phyloP scores from a whole-genome alignment of 1,140 invertebrate genomes.

The Eumeta japonica region DNA sequence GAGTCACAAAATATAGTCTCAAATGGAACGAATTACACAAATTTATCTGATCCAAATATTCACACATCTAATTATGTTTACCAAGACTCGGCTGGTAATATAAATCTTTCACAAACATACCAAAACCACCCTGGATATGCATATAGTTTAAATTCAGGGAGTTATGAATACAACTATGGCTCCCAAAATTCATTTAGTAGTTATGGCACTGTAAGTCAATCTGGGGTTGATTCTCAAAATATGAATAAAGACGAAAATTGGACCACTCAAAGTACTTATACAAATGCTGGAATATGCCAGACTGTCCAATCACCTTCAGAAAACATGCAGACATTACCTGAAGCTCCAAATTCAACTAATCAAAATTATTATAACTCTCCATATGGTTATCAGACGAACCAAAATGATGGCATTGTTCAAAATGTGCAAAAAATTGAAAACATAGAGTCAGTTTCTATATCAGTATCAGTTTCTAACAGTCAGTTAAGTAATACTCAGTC shows the following conservation, averaged over 20 bases:
- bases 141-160: conserved; percentile 46
- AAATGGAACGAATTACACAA: not conserved
- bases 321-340: conserved; percentile 12
- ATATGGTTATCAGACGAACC: conserved; percentile 54
- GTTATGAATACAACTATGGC: conserved; percentile 58
- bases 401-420: too few species aligned
- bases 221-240: conserved; percentile 14
- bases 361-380: conserved; percentile 55
- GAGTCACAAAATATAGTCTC: not conserved
- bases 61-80: conserved; percentile 13
- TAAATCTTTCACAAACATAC: conserved; percentile 37
- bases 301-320: conserved; percentile 59
- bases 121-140: conserved; percentile 59
- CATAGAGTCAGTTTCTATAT: conserved; percentile 2
- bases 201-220: conserved; percentile 13
- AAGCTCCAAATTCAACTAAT: conserved; percentile 18
- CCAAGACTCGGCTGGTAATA: conserved; percentile 18
- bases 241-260: conserved; percentile 24
- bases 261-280: conserved; percentile 29
- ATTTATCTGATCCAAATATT: too few species aligned
- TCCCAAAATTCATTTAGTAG: conserved; percentile 45
- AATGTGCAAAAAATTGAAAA: not conserved
- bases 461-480: conserved; percentile 31
- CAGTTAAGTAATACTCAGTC: conserved; percentile 37
- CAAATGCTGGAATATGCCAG: conserved; percentile 26